Base-by-base conservation (phyloP, 1,140 invertebrate species). In the Drosophila nigrodunni region DNA sequence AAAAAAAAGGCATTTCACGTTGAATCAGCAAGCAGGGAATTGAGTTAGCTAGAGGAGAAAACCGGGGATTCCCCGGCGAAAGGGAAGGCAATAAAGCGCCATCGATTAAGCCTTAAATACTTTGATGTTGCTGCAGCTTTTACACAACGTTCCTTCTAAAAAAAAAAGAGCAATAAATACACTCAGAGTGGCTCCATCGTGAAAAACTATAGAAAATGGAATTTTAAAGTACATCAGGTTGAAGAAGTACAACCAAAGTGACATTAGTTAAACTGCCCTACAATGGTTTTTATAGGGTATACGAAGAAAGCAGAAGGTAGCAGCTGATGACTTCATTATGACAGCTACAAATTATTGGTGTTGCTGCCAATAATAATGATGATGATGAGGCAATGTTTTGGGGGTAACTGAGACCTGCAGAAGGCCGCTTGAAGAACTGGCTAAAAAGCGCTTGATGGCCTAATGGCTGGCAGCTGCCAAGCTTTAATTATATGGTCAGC, bases 81-180 rank as follows among this genome's bases (percentile, higher is more conserved):
- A 15, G 37, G 18, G 18, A 10, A 25, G 30, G 7, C 62, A 73
- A 82, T 68, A 83, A 83, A 88, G 83, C 82, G 74, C 85, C 82
- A 88, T 83, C 83, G 83, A 88, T 88, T 89, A 88, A 88, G 83
- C 80, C 74, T 83, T 89, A 88, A 88, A 83, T 82, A 64, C 72
- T 74, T 70, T 70, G 66, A 74, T 69, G 66, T 41, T 57, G 66
- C 57, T 55, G 39, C 66, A 44, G 55, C 62, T 39, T 6, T 25
- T 46, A 13, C 25, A 0, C 25, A 30, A 30, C 2, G 25, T 8
- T 35, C 34, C 34, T 57, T 10, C 5, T 18, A 35, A 25, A 25
- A 25, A 50, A 50, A 47, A 71, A 37, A 37, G 50, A 49, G 13
- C 39, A 35, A 47, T 30, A 25, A 21, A 61, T 69, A 34, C 49